Percentiles rank a stretch among this genome's conserved stretches.
phyloP scores from a whole-genome alignment of 2,797 vertebrate genomes.

The Momotus momota region DNA sequence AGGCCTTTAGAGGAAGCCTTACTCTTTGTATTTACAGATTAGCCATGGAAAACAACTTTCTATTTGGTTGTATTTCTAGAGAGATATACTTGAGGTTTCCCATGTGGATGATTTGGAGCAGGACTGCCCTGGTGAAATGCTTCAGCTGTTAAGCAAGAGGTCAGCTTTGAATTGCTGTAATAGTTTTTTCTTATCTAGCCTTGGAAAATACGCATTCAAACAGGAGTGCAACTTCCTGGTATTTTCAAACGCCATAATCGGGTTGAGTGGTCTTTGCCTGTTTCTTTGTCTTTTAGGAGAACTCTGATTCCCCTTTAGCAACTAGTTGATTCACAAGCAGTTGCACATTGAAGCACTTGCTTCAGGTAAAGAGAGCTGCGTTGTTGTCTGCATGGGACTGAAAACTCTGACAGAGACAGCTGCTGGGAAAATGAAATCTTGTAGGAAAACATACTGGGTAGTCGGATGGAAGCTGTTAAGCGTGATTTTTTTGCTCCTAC shows the following conservation, averaged over 20 bases:
- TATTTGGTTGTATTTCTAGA: not conserved
- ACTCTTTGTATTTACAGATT: not conserved
- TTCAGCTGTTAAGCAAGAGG: not conserved
- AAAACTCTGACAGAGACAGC: not conserved
- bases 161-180: not conserved
- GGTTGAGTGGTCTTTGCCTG: not conserved
- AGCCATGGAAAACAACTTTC: not conserved
- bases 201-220: not conserved
- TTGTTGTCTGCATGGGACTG: not conserved
- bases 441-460: not conserved
- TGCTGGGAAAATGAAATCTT: not conserved
- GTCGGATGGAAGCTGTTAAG: not conserved
- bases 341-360: not conserved
- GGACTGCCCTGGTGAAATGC: not conserved
- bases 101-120: not conserved
- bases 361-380: not conserved
- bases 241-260: not conserved
- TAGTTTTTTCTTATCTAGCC: not conserved
- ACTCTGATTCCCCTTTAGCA: not conserved
- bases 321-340: not conserved
- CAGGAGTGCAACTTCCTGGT: not conserved
- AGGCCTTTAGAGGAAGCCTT: not conserved
- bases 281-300: not conserved
- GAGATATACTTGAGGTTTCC: not conserved
- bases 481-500: not conserved